Base-by-base conservation (phyloP, 2,113 vertebrate species). In the Ancistrus triradiatus region DNA sequence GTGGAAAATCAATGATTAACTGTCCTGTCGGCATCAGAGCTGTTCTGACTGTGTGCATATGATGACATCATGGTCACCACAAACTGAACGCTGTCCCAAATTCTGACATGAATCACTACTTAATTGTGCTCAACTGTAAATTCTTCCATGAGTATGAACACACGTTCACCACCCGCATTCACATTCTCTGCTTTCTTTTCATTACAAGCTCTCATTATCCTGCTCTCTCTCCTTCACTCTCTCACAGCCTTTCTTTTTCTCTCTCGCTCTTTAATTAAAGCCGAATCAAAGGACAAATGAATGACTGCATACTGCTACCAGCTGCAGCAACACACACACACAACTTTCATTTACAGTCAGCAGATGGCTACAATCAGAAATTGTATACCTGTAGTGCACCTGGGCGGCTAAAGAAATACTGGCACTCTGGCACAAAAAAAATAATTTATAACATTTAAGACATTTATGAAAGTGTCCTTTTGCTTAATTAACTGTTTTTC, bases 191-290 rank as follows among this genome's bases (percentile, higher is more conserved):
- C 4, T 40, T 42, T 3, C 11, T 11, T 25, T 40, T 6, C 27
- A 43, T 46, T 43, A 27, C 19, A 8, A 18, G 43, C 50, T 37
- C 33, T 48, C 35, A 59, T 42, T 57, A 38, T 44, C 61, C 5
- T 25, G 18, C 7, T 18, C 17, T 42, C 18, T 13, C 17, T 21
- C 13, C 52, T 35, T 50, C 22, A 17, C 22, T 28, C 7, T 14
- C 3, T 44, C 2, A 7, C 21, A 24, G 13, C 28, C 43, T 28
- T 13, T 8, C 44, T 47, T 7, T 38, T 27, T 63, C 7, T 7
- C 14, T 49, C 37, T 25, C 28, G 6, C 19, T 48, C 38, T 55
- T 59, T 70, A 76, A 76, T 67, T 76, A 67, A 59, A 42, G 46
- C 17, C 48, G 48, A 73, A 69, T 67, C 67, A 70, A 69, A 63